Conservation (phyloP, 2,797 vertebrate genomes). For the Gambelia wislizenii region DNA sequence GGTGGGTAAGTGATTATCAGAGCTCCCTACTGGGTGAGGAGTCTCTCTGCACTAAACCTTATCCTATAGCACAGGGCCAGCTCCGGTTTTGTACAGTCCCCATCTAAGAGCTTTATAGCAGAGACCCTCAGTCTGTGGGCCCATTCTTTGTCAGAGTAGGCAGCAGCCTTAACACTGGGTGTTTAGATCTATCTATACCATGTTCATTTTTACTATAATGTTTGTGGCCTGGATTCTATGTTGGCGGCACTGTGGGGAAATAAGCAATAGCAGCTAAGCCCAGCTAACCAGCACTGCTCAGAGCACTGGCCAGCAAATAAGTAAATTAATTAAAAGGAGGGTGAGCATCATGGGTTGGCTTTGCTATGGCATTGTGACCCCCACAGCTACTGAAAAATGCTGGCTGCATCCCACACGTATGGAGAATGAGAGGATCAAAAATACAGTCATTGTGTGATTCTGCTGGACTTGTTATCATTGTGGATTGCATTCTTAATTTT, state of each 20-base stretch:
- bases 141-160: background rate
- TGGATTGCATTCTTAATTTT: background rate
- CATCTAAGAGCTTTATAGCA: background rate
- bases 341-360: background rate
- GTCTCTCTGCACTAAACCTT: accelerated
- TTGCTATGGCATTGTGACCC: background rate
- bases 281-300: background rate
- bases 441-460: background rate
- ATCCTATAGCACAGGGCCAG: background rate
- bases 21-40: background rate
- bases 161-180: background rate
- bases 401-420: background rate
- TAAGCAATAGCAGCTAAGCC: background rate
- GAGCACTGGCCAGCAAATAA: background rate
- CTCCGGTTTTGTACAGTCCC: background rate
- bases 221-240: background rate
- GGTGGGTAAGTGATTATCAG: constrained; percentile 84
- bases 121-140: too few species aligned
- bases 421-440: background rate
- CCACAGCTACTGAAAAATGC: background rate
- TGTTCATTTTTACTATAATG: background rate
- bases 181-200: background rate
- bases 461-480: background rate
- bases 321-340: background rate
- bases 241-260: background rate